These are phyloP conservation scores for Heliconius ethilla DNA, from an alignment of 2,888 invertebrate genomes.

Conservation along the genomic window DNA sequence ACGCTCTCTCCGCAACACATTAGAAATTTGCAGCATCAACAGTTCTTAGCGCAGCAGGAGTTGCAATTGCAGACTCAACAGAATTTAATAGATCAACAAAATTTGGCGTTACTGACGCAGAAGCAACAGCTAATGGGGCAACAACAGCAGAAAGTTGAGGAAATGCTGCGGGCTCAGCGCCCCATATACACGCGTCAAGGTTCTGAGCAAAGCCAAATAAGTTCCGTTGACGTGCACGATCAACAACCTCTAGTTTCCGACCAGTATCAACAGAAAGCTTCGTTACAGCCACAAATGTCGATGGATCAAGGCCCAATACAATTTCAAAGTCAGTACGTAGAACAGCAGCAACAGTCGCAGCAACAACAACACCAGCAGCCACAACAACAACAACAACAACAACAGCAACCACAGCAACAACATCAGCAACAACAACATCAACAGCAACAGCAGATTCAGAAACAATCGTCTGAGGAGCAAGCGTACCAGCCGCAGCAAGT, in stretches of 20 bases:
- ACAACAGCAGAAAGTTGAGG: slow-evolving; percentile 77
- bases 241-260: slow-evolving; percentile 59
- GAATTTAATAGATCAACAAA: slow-evolving; percentile 82
- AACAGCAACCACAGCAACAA: background rate
- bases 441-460: slow-evolving; percentile 58
- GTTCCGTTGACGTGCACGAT: slow-evolving; percentile 66
- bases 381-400: background rate
- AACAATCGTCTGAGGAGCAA: slow-evolving; percentile 68
- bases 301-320: slow-evolving; percentile 65
- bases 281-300: slow-evolving; percentile 69
- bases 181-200: slow-evolving; percentile 73
- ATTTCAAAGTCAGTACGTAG: slow-evolving; percentile 61
- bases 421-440: slow-evolving; percentile 32
- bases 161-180: slow-evolving; percentile 67
- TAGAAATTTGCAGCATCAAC: slow-evolving; percentile 74
- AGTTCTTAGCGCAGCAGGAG: slow-evolving; percentile 79
- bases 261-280: slow-evolving; percentile 62
- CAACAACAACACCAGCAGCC: slow-evolving; percentile 48
- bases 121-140: slow-evolving; percentile 79
- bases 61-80: slow-evolving; percentile 79
- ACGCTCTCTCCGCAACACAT: slow-evolving; percentile 75
- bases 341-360: slow-evolving; percentile 45
- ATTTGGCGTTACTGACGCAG: slow-evolving; percentile 76
- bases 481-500: slow-evolving; percentile 59
- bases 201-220: slow-evolving; percentile 76